Base-by-base conservation (phyloP, 35 echinoderm and acorn worm genomes). In the Lytechinus pictus region DNA sequence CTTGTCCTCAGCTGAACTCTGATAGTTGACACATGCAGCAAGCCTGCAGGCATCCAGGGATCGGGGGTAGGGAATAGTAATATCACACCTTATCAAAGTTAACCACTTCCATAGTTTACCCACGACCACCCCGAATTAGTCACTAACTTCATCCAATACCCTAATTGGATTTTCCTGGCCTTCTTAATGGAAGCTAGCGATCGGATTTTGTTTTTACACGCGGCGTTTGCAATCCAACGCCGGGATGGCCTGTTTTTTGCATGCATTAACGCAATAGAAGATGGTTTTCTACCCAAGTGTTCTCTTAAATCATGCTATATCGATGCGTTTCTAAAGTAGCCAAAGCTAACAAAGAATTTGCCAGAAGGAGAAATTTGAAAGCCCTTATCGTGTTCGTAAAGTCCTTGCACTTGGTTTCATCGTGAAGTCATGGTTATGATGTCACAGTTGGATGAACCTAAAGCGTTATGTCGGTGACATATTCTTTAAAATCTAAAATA, bases 161-260 rank as follows among this genome's bases (percentile, higher is more conserved):
- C 66, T 79, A 79, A 79, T 79, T 79, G 66, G 66, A 79, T 79
- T 79, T 79, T 16, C 66, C 66, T 79, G 66, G 66, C 66, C 24
- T 79, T 79, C 66, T 79, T 79, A 79, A 79, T 79, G 66, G 66
- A 79, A 79, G 19, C 66, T 79, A 79, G 66, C 16, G 66, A 79
- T 79, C 66, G 66, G 66, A 79, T 79, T 79, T 16, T 79, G 66
- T 79, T 79, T 79, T 79, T 14, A 79, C 19, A 79, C n/a, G n/a
- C 66, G 66, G 66, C 19, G n/a, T 79, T 24, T 79, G 66, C 66
- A 79, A 79, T 24, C 66, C 66, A 79, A 79, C 14, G 66, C 66
- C 19, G 19, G 12, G 66, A 19, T 79, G 66, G 66, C 14, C 14
- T 79, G 66, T 79, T 79, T 79, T 66, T n/a, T 79, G 4, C 16